Evolutionary conservation across 2,797 vertebrate species (phyloP), one percentile per base, ranked within the genome.

Genomic region (Carduelis carduelis): DNA sequence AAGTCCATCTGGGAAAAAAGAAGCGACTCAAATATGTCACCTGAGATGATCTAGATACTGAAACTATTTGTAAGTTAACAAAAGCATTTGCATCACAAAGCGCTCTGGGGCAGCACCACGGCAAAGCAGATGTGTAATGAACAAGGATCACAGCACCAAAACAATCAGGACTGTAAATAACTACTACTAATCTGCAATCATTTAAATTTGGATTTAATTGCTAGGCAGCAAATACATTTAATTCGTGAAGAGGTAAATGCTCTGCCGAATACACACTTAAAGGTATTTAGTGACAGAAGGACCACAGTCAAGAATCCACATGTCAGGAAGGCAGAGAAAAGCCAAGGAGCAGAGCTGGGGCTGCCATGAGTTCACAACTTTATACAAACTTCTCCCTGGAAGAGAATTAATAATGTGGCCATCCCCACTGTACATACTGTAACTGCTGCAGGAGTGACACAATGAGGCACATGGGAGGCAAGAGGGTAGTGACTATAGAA

Each of bases 1-100:
- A 92, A 94, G 95, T 97, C 81, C 92, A 97, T 96, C 96, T 96
- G 97, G 94, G 95, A 95, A 96, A 94, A 96, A 98, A 96, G 89
- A 96, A 97, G 93, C 84, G 89, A 94, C 97, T 98, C 97, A 97
- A 95, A 95, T 90, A 86, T 95, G 96, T 97, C 97, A 97, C 97
- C 96, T 84, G 95, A 97, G 93, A 98, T 97, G 96, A 97, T 97
- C 95, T 85, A 95, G 96, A 97, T 96, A 93, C 97, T 96, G 95
- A 90, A 95, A 95, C 83, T 95, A 95, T 96, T 95, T 96, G 94
- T 94, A 96, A 96, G 90, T 95, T 91, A 95, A 97, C 92, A 96
- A 96, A 97, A 95, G 96, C 76, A 97, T 93, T 95, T 95, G 96
- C 97, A 97, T 97, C 96, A 97, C 95, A 97, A 97, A 97, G 94